These are phyloP conservation scores for Buphagus erythrorhynchus DNA, from an alignment of 2,797 vertebrate genomes.

Conservation along the genomic window DNA sequence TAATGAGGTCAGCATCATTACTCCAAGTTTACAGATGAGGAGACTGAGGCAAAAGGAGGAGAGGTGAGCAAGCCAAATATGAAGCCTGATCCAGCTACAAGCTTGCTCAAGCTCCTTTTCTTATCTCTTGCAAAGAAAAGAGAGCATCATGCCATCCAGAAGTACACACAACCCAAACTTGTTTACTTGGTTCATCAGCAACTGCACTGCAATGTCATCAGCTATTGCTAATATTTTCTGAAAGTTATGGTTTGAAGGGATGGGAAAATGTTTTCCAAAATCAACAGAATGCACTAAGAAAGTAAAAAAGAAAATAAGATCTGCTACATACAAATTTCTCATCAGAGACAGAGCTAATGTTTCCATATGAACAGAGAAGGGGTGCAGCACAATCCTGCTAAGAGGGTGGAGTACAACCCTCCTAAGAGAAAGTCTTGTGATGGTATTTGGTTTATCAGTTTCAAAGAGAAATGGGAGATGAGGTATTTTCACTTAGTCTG, in stretches of 20 bases:
- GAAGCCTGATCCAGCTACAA: not conserved
- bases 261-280: not conserved
- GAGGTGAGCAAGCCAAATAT: not conserved
- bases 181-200: not conserved
- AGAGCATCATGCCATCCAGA: not conserved
- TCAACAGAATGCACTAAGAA: not conserved
- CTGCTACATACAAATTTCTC: not conserved
- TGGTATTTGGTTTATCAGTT: not conserved
- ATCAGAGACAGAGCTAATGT: not conserved
- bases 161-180: not conserved
- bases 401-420: not conserved
- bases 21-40: not conserved
- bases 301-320: not conserved
- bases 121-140: not conserved
- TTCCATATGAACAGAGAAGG: not conserved
- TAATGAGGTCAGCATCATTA: not conserved
- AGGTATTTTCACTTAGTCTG: not conserved
- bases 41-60: not conserved
- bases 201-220: not conserved
- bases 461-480: not conserved
- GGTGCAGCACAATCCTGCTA: not conserved
- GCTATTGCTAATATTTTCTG: not conserved
- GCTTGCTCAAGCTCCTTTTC: not conserved
- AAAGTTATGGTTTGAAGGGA: not conserved
- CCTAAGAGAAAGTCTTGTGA: not conserved